Evolutionary conservation across 1,140 invertebrate species (phyloP).

Genomic region (Hydropsyche tenuis): DNA sequence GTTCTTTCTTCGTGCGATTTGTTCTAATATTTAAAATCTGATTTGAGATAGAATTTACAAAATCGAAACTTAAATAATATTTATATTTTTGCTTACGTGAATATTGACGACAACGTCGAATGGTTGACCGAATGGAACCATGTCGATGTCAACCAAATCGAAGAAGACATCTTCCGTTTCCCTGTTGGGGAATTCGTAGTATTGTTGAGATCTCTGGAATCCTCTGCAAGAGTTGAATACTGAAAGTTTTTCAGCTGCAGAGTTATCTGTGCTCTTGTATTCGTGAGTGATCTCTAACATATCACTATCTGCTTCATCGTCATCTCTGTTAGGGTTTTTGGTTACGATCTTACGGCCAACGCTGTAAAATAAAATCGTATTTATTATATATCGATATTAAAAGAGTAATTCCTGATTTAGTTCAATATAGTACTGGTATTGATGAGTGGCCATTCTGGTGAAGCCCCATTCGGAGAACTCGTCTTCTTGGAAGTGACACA

Average conservation of each 20-base stretch:
- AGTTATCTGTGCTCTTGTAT: conserved; percentile 76
- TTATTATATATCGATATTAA: conserved; percentile 14
- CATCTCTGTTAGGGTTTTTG: conserved; percentile 68
- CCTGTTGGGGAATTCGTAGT: conserved; percentile 65
- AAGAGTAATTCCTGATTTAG: conserved; percentile 24
- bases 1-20: conserved; percentile 69
- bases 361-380: conserved; percentile 56
- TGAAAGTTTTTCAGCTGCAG: conserved; percentile 67
- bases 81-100: too few species aligned
- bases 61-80: too few species aligned
- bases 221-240: conserved; percentile 71
- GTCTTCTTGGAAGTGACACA: conserved; percentile 73
- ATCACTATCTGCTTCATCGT: conserved; percentile 70
- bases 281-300: conserved; percentile 71
- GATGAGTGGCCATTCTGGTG: conserved; percentile 66
- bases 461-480: conserved; percentile 71
- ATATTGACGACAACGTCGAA: conserved; percentile 72
- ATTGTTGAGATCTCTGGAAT: conserved; percentile 65
- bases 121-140: conserved; percentile 69
- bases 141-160: conserved; percentile 72
- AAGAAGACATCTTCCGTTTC: conserved; percentile 70
- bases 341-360: conserved; percentile 78
- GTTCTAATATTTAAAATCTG: too few species aligned
- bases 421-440: conserved; percentile 65
- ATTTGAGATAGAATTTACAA: conserved; percentile 14